phyloP scores from a whole-genome alignment of 2,888 invertebrate species.

The Thecocarcelia acutangulata region DNA sequence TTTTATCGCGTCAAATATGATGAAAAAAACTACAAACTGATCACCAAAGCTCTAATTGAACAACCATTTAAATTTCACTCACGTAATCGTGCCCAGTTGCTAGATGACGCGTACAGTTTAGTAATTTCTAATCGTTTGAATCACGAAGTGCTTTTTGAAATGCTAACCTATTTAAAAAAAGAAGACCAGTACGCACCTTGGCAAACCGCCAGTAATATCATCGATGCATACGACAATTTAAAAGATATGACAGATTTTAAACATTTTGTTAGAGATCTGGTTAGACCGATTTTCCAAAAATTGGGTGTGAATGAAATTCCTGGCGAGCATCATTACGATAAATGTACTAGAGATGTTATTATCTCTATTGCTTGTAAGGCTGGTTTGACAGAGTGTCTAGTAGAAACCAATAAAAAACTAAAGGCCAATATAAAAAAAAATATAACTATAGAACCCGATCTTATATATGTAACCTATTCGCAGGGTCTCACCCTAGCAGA shows the following conservation, averaged over 20 bases:
- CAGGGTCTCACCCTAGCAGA: conserved; percentile 79
- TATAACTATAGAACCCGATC: conserved; percentile 76
- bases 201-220: conserved; percentile 74
- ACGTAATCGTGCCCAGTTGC: conserved; percentile 91
- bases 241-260: conserved; percentile 75
- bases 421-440: conserved; percentile 70
- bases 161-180: conserved; percentile 76
- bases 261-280: conserved; percentile 73
- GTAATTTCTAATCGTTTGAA: conserved; percentile 72
- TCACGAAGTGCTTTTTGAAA: conserved; percentile 73
- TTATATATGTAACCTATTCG: conserved; percentile 78
- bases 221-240: conserved; percentile 71
- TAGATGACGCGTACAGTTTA: conserved; percentile 87
- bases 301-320: conserved; percentile 75
- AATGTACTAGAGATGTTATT: conserved; percentile 75
- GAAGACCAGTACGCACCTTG: conserved; percentile 79
- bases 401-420: conserved; percentile 75
- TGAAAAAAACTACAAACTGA: conserved; percentile 84
- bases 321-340: conserved; percentile 76
- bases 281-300: conserved; percentile 74
- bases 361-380: conserved; percentile 78
- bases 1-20: conserved; percentile 88
- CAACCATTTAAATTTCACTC: conserved; percentile 86
- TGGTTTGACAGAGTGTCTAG: conserved; percentile 75
- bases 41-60: conserved; percentile 84